Evolutionary conservation across 2,113 vertebrate genomes (phyloP), one percentile per base, ranked within the genome.

Genomic region (Callaeas wilsoni): DNA sequence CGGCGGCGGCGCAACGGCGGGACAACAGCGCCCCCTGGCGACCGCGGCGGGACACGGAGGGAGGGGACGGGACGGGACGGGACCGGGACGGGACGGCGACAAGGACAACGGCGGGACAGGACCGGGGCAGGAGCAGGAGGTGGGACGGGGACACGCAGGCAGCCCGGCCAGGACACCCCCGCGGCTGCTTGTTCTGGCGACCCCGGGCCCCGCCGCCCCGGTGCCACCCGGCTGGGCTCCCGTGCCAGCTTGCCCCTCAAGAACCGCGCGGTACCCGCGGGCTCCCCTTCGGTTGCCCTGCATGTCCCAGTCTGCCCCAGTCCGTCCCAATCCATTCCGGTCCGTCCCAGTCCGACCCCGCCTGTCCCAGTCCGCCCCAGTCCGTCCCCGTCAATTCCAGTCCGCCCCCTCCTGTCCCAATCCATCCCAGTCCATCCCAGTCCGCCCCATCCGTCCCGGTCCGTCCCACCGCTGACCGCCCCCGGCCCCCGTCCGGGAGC

Each of bases 1-100:
- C 19, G 44, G 74, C 33, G 42, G 65, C 35, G 44, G 18, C 32
- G 35, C 39, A 89, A 70, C 39, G 60, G 56, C 89, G 89, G 89
- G 76, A 42, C 94, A 93, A 95, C 80, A 95, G 91, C 94, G 84
- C 49, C 91, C 46, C 94, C 91, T 49, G 18, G 84, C 56, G 94
- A 7, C 16, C 53, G 2, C 15, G 16, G 2, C 0, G 26, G 46
- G 33, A 13, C 62, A 76, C 53, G 44, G 71, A 53, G 17, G 50
- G 65, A 59, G 17, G 23, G 9, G 12, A 19, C n/a, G 46, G 42
- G n/a, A 44, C 27, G 27, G 63, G 41, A 56, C 62, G 25, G 41
- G 20, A 32, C 7, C 27, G 27, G 63, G 41, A 56, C 62, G 25
- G 41, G 20, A 70, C 39, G 60, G 56, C 89, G 89, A 44, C 56